phyloP scores from a whole-genome alignment of 1,140 invertebrate genomes.

The Trichomalopsis sarcophagae region DNA sequence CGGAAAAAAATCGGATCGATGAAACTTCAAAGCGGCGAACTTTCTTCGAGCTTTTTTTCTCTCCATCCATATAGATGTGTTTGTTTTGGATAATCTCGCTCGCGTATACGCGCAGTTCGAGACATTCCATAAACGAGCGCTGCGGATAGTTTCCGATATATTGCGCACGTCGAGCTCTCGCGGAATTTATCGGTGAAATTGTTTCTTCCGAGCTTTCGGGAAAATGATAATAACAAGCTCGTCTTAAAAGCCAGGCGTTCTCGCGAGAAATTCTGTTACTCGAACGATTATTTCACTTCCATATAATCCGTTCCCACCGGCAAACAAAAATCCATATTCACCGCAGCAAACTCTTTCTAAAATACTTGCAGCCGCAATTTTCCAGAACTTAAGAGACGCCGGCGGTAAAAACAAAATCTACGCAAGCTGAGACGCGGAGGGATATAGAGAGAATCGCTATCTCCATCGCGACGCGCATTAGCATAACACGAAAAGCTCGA shows the following conservation, averaged over 20 bases:
- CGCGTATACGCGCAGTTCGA: too few relatives aligned
- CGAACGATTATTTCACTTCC: background rate
- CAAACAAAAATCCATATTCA: background rate
- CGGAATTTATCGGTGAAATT: too few relatives aligned
- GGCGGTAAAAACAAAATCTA: background rate
- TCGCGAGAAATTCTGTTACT: background rate
- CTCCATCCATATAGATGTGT: background rate
- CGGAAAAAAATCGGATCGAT: background rate
- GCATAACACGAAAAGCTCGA: slow-evolving; percentile 14
- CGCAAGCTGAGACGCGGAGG: background rate
- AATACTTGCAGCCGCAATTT: slow-evolving; percentile 2
- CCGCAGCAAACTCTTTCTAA: background rate
- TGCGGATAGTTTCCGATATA: too few relatives aligned
- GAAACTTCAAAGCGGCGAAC: background rate
- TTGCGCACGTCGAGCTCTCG: too few relatives aligned
- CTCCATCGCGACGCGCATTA: slow-evolving; percentile 9
- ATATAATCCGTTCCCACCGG: background rate
- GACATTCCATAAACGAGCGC: too few relatives aligned
- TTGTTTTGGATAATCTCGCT: background rate
- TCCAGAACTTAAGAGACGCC: background rate
- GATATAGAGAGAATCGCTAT: background rate
- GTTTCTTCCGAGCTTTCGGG: too few relatives aligned
- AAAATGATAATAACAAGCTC: too few relatives aligned
- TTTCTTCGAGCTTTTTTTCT: background rate
- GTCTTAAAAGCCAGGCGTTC: background rate